These are phyloP conservation scores for Xenotilapia flavipinnis DNA, from an alignment of 2,113 vertebrate species.

Conservation along the genomic window DNA sequence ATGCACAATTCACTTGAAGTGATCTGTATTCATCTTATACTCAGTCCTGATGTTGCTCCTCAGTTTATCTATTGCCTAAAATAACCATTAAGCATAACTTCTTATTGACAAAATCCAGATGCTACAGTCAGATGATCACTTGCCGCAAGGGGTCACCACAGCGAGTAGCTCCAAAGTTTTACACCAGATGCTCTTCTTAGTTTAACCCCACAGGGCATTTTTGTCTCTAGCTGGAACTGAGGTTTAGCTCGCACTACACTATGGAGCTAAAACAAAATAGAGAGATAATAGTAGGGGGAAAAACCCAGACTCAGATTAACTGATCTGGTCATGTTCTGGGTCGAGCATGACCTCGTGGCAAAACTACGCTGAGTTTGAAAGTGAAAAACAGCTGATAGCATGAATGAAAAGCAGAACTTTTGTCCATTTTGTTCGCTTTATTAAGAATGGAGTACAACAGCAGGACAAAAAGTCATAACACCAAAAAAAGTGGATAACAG, in stretches of 20 bases:
- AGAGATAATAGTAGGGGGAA: not conserved
- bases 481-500: constrained; percentile 58
- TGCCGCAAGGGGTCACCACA: not conserved
- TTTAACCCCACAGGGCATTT: not conserved
- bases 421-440: constrained; percentile 66
- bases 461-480: constrained; percentile 73
- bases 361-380: not conserved
- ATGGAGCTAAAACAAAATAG: not conserved
- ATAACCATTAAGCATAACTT: not conserved
- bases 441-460: constrained; percentile 78
- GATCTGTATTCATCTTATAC: not conserved
- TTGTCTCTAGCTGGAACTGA: not conserved
- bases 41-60: not conserved
- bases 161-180: not conserved
- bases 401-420: not conserved
- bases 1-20: not conserved
- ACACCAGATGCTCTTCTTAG: not conserved
- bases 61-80: not conserved
- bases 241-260: not conserved
- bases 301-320: not conserved
- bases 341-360: not conserved
- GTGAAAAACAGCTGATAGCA: not conserved
- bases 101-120: not conserved
- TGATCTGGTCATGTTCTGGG: not conserved
- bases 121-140: not conserved